Percentiles rank a stretch among this genome's conserved stretches.
Evolutionary conservation across 2,888 invertebrate species (phyloP).

Genomic region (Tolmerus cingulatus): DNA sequence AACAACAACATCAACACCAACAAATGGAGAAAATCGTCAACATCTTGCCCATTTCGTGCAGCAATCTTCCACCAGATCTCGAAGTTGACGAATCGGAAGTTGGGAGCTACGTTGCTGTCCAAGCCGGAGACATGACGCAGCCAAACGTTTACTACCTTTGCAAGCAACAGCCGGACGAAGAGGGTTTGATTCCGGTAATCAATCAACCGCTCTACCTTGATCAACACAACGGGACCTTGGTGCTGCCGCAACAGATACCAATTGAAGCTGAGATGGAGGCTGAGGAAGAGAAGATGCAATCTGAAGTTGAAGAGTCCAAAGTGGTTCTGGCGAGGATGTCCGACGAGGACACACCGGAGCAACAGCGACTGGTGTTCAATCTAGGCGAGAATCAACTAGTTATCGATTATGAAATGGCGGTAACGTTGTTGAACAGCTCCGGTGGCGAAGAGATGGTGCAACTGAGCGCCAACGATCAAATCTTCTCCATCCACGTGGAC

Average conservation of each 20-base stretch:
- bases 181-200: slow-evolving; percentile 75
- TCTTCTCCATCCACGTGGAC: slow-evolving; percentile 8
- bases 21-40: neutral
- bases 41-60: neutral
- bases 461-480: slow-evolving; percentile 12
- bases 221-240: slow-evolving; percentile 40
- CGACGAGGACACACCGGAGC: slow-evolving; percentile 1
- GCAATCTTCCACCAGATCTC: neutral
- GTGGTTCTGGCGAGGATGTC: neutral
- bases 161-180: slow-evolving; percentile 72
- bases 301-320: neutral
- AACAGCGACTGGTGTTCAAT: neutral
- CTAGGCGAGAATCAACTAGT: slow-evolving; percentile 13
- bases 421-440: neutral
- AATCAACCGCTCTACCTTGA: slow-evolving; percentile 65
- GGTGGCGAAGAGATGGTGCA: slow-evolving; percentile 13
- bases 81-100: slow-evolving; percentile 19
- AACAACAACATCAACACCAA: neutral
- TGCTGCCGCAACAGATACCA: slow-evolving; percentile 25
- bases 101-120: slow-evolving; percentile 15
- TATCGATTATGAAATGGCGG: slow-evolving; percentile 28
- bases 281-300: neutral
- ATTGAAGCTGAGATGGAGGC: slow-evolving; percentile 12
- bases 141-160: slow-evolving; percentile 78
- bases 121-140: slow-evolving; percentile 64